Percentiles rank a stretch among this genome's conserved stretches.
These are phyloP conservation scores for Calyptommatus sinebrachiatus DNA, from an alignment of 2,113 vertebrate species.

Conservation along the genomic window DNA sequence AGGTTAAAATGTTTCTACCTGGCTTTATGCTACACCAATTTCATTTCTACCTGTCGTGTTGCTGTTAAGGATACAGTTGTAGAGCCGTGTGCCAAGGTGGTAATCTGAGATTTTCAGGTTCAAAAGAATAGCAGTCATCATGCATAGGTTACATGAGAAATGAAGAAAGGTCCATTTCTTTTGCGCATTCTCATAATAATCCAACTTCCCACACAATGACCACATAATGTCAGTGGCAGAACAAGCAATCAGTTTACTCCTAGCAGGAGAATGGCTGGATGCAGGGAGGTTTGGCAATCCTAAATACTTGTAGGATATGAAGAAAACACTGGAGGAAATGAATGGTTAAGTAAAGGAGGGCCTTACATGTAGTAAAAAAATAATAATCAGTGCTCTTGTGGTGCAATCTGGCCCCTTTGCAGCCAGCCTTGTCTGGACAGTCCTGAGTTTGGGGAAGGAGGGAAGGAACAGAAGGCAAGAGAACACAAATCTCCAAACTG, in stretches of 20 bases:
- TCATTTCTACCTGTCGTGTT: background rate
- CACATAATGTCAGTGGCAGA: slow-evolving; percentile 10
- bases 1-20: background rate
- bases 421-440: too few relatives aligned
- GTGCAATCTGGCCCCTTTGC: too few relatives aligned
- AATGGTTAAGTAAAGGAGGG: too few relatives aligned
- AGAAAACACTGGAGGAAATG: background rate
- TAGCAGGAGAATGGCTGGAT: background rate
- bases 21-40: background rate
- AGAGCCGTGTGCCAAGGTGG: too few relatives aligned
- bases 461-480: too few relatives aligned
- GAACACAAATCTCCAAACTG: too few relatives aligned
- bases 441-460: too few relatives aligned
- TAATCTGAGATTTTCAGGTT: background rate
- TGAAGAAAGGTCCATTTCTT: background rate
- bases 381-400: too few relatives aligned
- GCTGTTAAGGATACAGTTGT: background rate
- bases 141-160: background rate
- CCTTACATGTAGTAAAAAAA: too few relatives aligned
- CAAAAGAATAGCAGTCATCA: background rate
- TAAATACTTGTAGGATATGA: background rate
- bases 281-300: too few relatives aligned
- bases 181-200: background rate
- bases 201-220: background rate
- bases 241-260: slow-evolving; percentile 8